A percentile compares a stretch with the other conserved stretches of the same genome.
Evolutionary conservation across 2,888 invertebrate species (phyloP).

Genomic region (Drosophila eohydei): DNA sequence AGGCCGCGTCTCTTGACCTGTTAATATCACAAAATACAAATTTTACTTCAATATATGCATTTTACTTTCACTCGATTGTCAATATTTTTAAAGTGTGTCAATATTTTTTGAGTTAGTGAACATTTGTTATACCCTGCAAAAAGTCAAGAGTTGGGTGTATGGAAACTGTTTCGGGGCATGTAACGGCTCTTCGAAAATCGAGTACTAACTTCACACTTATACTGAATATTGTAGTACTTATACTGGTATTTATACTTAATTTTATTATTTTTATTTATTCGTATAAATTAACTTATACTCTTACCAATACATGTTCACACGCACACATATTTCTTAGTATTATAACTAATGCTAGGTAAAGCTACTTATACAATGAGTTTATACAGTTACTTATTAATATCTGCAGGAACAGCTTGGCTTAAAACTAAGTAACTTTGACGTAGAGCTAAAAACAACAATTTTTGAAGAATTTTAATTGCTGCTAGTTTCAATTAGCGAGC

Average conservation of each 20-base stretch:
- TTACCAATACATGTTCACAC: no score
- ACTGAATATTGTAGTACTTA: neutral
- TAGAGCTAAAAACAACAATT: neutral
- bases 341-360: no score
- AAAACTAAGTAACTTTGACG: neutral
- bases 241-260: neutral
- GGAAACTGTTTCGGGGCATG: neutral
- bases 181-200: neutral
- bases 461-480: neutral
- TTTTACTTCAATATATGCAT: neutral
- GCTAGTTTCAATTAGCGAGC: conserved; percentile 3
- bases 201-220: neutral
- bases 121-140: neutral
- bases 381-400: neutral
- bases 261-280: no score
- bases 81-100: neutral
- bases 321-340: no score
- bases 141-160: no score
- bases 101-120: neutral
- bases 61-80: neutral
- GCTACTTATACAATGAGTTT: neutral
- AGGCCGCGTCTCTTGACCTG: neutral
- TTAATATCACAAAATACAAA: neutral
- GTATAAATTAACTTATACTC: no score
- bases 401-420: neutral